A percentile compares a stretch with the other conserved stretches of the same genome.
Evolutionary conservation across 2,797 vertebrate species (phyloP).

Genomic region (Capromys pilorides): DNA sequence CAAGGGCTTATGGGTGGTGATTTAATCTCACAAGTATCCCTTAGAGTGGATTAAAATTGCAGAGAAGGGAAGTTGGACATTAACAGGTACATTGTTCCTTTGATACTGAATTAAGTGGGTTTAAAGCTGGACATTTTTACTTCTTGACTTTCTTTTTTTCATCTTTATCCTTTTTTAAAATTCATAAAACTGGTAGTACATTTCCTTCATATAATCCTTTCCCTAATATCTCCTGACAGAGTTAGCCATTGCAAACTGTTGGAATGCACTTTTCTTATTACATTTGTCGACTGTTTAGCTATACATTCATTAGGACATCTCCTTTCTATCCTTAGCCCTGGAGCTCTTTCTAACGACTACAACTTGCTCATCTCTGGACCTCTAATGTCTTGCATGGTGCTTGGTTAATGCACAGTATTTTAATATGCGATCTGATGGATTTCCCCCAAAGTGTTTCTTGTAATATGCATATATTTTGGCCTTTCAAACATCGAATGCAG

Average conservation of each 20-base stretch:
- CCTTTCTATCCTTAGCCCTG: background rate
- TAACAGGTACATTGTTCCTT: constrained; percentile 41
- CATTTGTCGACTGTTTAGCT: background rate
- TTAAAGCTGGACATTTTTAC: constrained; percentile 30
- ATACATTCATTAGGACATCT: background rate
- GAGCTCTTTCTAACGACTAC: background rate
- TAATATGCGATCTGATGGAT: background rate
- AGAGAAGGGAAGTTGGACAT: constrained; percentile 56
- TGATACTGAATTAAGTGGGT: constrained; percentile 11
- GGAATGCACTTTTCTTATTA: background rate
- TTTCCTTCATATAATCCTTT: background rate
- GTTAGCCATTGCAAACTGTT: background rate
- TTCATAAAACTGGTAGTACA: background rate
- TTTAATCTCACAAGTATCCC: constrained; percentile 58
- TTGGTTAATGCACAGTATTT: background rate
- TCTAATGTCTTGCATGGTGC: background rate
- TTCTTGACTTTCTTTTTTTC: constrained; percentile 4
- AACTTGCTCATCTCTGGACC: background rate
- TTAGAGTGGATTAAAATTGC: constrained; percentile 68
- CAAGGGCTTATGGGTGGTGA: constrained; percentile 57
- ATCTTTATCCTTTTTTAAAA: background rate
- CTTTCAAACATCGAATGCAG: background rate
- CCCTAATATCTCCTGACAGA: background rate
- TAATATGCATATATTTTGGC: background rate
- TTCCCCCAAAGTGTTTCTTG: background rate